A percentile compares a stretch with the other conserved stretches of the same genome.
phyloP scores from a whole-genome alignment of 2,888 invertebrate genomes.

The Epicampocera succincta region DNA sequence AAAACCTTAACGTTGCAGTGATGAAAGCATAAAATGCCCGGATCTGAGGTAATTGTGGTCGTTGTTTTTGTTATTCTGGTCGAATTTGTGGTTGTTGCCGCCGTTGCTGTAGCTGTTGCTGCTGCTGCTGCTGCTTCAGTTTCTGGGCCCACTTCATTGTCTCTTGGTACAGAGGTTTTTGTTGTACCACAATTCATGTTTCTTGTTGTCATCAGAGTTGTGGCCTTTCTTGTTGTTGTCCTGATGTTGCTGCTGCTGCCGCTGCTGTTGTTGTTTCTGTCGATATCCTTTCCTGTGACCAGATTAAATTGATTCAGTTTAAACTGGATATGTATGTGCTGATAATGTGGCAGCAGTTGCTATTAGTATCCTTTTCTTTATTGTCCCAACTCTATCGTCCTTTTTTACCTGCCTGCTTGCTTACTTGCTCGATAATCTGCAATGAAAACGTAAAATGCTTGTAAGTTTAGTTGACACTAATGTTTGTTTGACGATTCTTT shows the following conservation, averaged over 20 bases:
- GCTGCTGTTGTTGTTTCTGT: conserved; percentile 70
- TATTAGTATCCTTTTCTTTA: conserved; percentile 26
- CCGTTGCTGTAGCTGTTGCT: conserved; percentile 26
- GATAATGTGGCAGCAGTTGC: conserved; percentile 9
- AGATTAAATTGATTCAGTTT: conserved; percentile 61
- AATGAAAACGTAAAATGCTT: conserved; percentile 71
- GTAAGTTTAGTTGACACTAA: conserved; percentile 71
- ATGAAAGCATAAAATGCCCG: conserved; percentile 94
- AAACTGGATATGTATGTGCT: conserved; percentile 18
- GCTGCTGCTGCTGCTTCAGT: conserved; percentile 29
- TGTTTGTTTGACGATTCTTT: conserved; percentile 62
- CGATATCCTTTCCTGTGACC: conserved; percentile 32
- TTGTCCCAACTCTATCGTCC: conserved; percentile 10
- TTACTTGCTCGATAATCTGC: conserved; percentile 65
- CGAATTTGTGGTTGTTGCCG: conserved; percentile 71
- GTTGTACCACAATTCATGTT: conserved; percentile 28
- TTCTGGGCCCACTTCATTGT: conserved; percentile 11
- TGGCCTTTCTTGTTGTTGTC: conserved; percentile 59
- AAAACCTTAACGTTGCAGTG: conserved; percentile 93
- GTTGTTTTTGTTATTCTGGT: conserved; percentile 67
- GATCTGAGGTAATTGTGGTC: conserved; percentile 84
- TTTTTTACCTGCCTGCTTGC: conserved; percentile 29
- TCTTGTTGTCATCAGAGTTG: conserved; percentile 48
- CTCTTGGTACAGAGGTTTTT: conserved; percentile 29
- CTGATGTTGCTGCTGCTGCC: conserved; percentile 58